These are phyloP conservation scores for Microcebus griseorufus DNA, from an alignment of 2,113 vertebrate genomes.

Conservation along the genomic window DNA sequence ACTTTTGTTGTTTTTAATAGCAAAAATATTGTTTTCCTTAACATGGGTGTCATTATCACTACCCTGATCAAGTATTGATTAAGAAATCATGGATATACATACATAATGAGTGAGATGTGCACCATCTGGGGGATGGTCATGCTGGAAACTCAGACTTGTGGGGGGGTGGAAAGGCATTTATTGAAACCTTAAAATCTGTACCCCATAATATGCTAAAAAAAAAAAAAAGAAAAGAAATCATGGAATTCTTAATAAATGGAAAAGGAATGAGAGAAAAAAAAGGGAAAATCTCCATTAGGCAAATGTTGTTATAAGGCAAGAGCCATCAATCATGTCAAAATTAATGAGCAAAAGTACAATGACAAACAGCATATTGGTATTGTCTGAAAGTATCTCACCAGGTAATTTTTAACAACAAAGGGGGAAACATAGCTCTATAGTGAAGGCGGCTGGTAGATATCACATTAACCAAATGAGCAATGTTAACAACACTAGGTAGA, in stretches of 20 bases:
- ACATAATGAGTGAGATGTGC: no score
- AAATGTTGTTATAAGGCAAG: neutral
- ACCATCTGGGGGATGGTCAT: no score
- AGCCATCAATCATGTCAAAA: neutral
- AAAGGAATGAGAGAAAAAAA: neutral
- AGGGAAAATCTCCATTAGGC: neutral
- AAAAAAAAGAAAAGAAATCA: neutral
- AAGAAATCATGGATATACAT: neutral
- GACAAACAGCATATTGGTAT: neutral
- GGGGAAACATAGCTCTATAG: neutral
- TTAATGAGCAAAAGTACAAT: neutral
- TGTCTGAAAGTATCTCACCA: neutral
- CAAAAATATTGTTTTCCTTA: conserved; percentile 3
- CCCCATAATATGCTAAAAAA: no score
- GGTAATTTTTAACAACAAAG: neutral
- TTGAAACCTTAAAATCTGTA: no score
- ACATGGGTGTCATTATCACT: neutral
- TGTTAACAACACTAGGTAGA: neutral
- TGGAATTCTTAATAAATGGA: conserved; percentile 4
- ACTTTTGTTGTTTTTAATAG: neutral
- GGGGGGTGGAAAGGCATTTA: no score
- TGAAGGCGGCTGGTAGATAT: neutral
- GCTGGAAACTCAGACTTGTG: no score
- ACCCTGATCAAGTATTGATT: neutral
- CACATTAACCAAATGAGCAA: neutral